Evolutionary conservation across 2,113 vertebrate species (phyloP).

Genomic region (Electrona antarctica): DNA sequence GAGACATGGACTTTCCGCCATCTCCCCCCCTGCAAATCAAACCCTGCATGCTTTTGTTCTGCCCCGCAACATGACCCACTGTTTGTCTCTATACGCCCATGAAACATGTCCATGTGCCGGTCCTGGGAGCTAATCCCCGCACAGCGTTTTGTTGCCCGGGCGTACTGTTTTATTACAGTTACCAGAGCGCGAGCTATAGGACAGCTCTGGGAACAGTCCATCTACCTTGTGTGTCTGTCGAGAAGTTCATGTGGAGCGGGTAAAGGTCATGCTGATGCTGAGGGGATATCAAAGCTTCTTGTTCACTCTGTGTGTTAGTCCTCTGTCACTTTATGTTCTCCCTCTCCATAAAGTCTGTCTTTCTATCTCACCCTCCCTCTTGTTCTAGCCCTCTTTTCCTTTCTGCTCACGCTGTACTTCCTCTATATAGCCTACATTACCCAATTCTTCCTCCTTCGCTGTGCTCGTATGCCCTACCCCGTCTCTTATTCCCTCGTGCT

Average conservation of each 20-base stretch:
- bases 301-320: constrained; percentile 55
- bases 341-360: too few species aligned
- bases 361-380: too few species aligned
- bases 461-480: too few species aligned
- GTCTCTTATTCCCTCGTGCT: background rate
- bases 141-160: constrained; percentile 64
- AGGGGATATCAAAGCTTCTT: constrained; percentile 75
- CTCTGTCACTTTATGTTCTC: constrained; percentile 16
- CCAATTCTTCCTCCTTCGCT: constrained; percentile 4
- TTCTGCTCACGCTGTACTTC: constrained; percentile 17
- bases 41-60: constrained; percentile 30
- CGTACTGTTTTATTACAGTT: constrained; percentile 73
- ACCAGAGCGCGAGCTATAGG: constrained; percentile 67
- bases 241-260: constrained; percentile 68
- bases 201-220: constrained; percentile 67
- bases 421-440: constrained; percentile 24
- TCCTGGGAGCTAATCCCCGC: constrained; percentile 60
- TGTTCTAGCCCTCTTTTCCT: too few species aligned
- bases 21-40: too few species aligned
- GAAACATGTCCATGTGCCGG: constrained; percentile 59
- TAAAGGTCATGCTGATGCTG: constrained; percentile 76
- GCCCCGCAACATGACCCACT: constrained; percentile 6
- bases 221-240: constrained; percentile 65
- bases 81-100: constrained; percentile 59
- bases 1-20: too few species aligned